Conservation (phyloP, 2,113 vertebrate genomes). For the Otolemur garnettii region DNA sequence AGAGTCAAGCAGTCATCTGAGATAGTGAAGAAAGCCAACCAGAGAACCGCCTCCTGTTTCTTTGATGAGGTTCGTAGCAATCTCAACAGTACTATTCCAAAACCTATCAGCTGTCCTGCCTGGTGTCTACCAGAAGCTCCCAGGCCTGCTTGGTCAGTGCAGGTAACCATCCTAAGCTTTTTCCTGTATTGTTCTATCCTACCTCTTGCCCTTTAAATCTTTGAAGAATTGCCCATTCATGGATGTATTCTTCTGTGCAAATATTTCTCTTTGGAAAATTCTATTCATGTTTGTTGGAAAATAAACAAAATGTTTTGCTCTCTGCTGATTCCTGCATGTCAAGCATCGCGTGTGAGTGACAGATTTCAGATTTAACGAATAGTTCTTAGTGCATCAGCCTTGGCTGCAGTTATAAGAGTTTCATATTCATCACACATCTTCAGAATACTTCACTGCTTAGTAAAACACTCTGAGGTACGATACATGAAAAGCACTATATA, state of each 20-base stretch:
- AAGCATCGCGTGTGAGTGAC: constrained; percentile 70
- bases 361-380: constrained; percentile 81
- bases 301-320: constrained; percentile 75
- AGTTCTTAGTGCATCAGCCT: constrained; percentile 45
- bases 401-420: constrained; percentile 62
- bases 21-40: neutral
- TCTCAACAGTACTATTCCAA: neutral
- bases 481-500: constrained; percentile 81
- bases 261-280: constrained; percentile 64
- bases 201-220: neutral
- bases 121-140: neutral
- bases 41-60: neutral
- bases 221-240: constrained; percentile 31
- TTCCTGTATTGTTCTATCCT: neutral
- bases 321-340: constrained; percentile 56
- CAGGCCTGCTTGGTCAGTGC: neutral
- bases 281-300: constrained; percentile 72
- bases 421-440: constrained; percentile 80
- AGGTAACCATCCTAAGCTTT: neutral
- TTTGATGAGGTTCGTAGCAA: neutral
- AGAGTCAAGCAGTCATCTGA: neutral
- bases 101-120: neutral
- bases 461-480: constrained; percentile 82
- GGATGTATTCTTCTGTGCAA: constrained; percentile 58
- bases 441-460: constrained; percentile 77